phyloP scores from a whole-genome alignment of 2,797 vertebrate genomes.

The Ibycter americanus region DNA sequence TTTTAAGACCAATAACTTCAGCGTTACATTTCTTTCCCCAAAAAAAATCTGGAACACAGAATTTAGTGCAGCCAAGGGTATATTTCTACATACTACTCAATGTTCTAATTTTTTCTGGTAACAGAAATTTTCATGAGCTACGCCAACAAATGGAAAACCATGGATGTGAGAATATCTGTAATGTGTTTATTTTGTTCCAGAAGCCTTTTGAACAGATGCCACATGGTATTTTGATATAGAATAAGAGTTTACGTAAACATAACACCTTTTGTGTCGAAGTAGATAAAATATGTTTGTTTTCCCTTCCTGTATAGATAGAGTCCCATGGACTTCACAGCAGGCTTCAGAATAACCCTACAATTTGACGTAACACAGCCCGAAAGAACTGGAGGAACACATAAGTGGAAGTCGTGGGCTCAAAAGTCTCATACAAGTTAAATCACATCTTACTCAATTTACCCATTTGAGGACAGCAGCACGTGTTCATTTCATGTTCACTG shows the following conservation, averaged over 20 bases:
- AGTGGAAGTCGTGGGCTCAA: background rate
- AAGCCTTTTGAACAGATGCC: background rate
- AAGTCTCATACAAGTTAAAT: background rate
- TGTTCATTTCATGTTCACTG: background rate
- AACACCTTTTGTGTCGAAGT: background rate
- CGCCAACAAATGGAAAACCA: background rate
- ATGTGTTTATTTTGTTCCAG: background rate
- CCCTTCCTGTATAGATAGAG: background rate
- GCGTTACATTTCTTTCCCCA: background rate
- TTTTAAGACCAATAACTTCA: background rate
- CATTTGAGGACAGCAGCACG: background rate
- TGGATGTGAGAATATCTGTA: background rate
- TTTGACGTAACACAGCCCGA: background rate
- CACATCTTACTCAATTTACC: background rate
- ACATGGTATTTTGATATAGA: background rate
- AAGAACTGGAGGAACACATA: background rate
- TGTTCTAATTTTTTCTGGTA: background rate
- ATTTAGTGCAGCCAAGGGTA: background rate
- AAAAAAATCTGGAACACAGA: accelerated
- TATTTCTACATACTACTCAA: background rate
- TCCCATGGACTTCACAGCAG: background rate
- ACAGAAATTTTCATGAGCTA: background rate
- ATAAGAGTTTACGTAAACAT: background rate
- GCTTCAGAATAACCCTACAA: background rate
- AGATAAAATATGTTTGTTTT: background rate